Evolutionary conservation across 2,113 vertebrate species (phyloP).

Genomic region (Podiceps cristatus): DNA sequence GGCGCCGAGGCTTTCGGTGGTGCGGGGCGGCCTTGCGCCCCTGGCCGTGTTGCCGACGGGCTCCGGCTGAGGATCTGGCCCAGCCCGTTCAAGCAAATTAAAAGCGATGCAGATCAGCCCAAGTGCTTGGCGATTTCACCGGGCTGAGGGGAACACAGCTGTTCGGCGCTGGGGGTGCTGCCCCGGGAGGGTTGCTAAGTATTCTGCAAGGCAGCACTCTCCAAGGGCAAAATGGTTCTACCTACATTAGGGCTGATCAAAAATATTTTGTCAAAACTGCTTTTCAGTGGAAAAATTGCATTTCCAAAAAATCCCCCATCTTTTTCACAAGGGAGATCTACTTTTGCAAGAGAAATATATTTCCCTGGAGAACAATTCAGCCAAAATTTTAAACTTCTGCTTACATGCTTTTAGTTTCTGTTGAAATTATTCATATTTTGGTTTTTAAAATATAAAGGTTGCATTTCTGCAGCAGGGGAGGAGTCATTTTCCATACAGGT

Average conservation of each 20-base stretch:
- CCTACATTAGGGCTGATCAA: background rate
- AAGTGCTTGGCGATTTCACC: conserved; percentile 52
- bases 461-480: conserved; percentile 11
- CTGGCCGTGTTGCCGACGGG: background rate
- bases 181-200: background rate
- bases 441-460: background rate
- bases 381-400: background rate
- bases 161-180: conserved; percentile 13
- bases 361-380: background rate
- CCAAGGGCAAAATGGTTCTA: background rate
- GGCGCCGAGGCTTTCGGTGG: background rate
- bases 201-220: background rate
- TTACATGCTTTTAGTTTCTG: background rate
- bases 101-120: conserved; percentile 52
- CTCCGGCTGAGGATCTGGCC: conserved; percentile 48
- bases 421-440: background rate
- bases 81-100: conserved; percentile 56
- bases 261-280: background rate
- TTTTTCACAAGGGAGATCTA: background rate
- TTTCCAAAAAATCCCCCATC: background rate
- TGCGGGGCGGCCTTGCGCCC: background rate
- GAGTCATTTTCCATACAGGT: conserved; percentile 58
- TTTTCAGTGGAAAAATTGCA: background rate
- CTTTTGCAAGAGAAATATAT: background rate
- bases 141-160: conserved; percentile 46